Percentiles rank a stretch among this genome's conserved stretches.
These are phyloP conservation scores for Kradibia gibbosae DNA, from an alignment of 1,140 invertebrate genomes.

Conservation along the genomic window DNA sequence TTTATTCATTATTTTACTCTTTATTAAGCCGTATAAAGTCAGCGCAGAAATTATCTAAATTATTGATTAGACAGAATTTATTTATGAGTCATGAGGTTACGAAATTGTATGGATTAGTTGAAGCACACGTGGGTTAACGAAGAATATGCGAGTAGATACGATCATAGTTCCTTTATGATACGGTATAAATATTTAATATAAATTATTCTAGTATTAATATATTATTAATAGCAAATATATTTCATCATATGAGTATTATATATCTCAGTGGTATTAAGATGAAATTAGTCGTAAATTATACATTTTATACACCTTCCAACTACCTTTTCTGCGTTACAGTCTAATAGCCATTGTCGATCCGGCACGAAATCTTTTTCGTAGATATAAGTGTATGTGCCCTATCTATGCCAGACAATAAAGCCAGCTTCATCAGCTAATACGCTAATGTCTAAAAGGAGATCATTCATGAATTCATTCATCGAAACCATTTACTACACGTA, in stretches of 20 bases:
- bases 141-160: slow-evolving; percentile 54
- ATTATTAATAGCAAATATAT: slow-evolving; percentile 35
- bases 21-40: not conserved
- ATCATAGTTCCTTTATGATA: slow-evolving; percentile 62
- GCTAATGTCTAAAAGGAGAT: not conserved
- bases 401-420: slow-evolving; percentile 13
- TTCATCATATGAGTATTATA: slow-evolving; percentile 25
- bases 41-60: not conserved
- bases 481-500: not conserved
- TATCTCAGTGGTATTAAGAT: slow-evolving; percentile 44
- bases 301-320: slow-evolving; percentile 31
- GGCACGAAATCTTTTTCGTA: not conserved
- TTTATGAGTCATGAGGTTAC: slow-evolving; percentile 18
- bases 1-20: too few relatives aligned
- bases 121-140: slow-evolving; percentile 26
- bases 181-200: slow-evolving; percentile 57
- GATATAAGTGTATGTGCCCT: not conserved
- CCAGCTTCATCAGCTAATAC: not conserved
- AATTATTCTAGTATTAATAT: slow-evolving; percentile 57
- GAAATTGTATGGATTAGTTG: slow-evolving; percentile 8
- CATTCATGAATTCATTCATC: not conserved
- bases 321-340: slow-evolving; percentile 10
- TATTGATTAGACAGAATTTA: slow-evolving; percentile 26
- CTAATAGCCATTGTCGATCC: slow-evolving; percentile 1
- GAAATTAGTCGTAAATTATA: slow-evolving; percentile 18